Evolutionary conservation across 2,113 vertebrate species (phyloP), one percentile per base, ranked within the genome.

Genomic region (Aptenodytes patagonicus): DNA sequence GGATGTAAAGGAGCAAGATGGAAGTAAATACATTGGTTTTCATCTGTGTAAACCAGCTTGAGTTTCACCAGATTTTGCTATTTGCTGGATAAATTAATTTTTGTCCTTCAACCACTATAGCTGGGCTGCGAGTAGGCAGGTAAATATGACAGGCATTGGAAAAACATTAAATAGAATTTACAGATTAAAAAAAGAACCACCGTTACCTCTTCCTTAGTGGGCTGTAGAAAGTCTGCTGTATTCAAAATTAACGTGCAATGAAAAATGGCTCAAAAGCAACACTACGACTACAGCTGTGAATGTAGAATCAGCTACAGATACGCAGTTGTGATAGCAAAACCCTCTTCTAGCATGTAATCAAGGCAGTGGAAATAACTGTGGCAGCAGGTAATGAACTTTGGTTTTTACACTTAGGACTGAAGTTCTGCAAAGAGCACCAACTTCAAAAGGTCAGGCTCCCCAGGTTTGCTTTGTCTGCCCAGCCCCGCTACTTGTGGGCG

Each of bases 1-100:
- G 26, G 31, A 32, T 29, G 21, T 11, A 36, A 68, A 68, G 14
- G 6, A 66, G 31, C 11, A 49, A 51, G 31, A 8, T 0, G 0
- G 6, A 47, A 70, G 31, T 21, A 57, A 71, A 57, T 5, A 57
- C 5, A 1, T 57, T 9, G 8, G 26, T 2, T 71, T 84, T 32
- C 25, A 44, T 19, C 51, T 44, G 3, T 0, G 11, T 21, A 36
- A 51, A 42, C 6, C 51, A 47, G 51, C 57, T 21, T 25, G 64
- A 77, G 21, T 40, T 24, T 2, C n/a, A 36, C 40, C 34, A 68
- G 34, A 31, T 54, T 60, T 24, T 29, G 24, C 38, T 38, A 1
- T 24, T 44, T 73, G 40, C 16, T 40, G 40, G 47, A 24, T 11
- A 55, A 44, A 20, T 28, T 42, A 6, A 12, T 18, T 28, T 34